These are phyloP conservation scores for Accipiter minullus DNA, from an alignment of 2,797 vertebrate species.

Conservation along the genomic window DNA sequence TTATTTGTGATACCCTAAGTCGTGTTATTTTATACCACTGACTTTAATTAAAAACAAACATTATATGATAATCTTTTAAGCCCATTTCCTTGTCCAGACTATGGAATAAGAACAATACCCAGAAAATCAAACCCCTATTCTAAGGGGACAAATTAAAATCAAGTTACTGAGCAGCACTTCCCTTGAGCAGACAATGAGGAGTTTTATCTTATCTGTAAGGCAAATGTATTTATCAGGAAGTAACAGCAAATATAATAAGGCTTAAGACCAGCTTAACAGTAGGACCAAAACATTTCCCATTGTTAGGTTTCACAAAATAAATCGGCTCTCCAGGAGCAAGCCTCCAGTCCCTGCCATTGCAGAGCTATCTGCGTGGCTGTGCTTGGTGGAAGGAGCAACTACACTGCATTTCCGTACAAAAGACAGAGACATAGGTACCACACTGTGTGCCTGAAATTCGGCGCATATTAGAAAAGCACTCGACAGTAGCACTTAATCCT, in stretches of 20 bases:
- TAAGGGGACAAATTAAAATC: background rate
- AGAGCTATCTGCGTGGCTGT: background rate
- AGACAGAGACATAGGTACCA: background rate
- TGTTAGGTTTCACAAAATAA: background rate
- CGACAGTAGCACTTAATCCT: background rate
- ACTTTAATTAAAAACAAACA: slow-evolving; percentile 50
- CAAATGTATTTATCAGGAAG: background rate
- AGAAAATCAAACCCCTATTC: background rate
- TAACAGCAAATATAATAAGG: background rate
- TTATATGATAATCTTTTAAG: slow-evolving; percentile 10
- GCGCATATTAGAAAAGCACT: background rate
- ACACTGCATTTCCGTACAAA: background rate
- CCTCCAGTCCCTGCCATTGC: background rate
- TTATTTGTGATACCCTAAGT: background rate
- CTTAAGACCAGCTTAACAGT: background rate
- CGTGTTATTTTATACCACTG: background rate
- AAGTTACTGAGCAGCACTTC: background rate
- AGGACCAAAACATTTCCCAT: background rate
- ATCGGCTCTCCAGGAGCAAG: background rate
- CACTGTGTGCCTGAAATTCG: fast-evolving
- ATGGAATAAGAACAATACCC: background rate
- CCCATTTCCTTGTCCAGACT: background rate
- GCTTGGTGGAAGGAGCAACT: background rate
- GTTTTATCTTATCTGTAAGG: background rate
- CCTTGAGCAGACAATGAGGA: background rate